Conservation (phyloP, 2,888 invertebrate genomes). For the Maniola hyperantus region DNA sequence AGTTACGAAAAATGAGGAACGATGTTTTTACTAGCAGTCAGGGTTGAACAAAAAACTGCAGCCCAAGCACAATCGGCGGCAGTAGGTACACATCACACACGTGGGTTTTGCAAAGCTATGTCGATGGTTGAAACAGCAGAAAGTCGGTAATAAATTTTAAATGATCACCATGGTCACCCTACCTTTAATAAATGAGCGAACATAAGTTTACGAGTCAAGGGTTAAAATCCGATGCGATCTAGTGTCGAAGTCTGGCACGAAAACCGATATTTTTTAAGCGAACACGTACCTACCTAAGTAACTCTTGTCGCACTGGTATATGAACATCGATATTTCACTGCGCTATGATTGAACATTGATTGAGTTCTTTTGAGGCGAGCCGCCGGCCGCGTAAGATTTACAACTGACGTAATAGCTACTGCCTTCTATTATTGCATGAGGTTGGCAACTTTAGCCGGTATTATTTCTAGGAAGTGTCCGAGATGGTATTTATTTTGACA, state of each 20-base stretch:
- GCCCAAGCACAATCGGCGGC: too few species aligned
- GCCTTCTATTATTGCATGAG: conserved; percentile 29
- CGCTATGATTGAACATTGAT: conserved; percentile 76
- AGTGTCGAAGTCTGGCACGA: conserved; percentile 66
- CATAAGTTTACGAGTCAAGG: conserved; percentile 73
- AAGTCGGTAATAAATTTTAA: too few species aligned
- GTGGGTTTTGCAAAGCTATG: too few species aligned
- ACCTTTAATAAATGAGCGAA: conserved; percentile 73
- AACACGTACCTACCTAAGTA: conserved; percentile 15
- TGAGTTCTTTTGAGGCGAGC: conserved; percentile 64
- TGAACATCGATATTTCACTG: conserved; percentile 59
- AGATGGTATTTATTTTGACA: conserved; percentile 20
- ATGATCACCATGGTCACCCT: conserved; percentile 57
- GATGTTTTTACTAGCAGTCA: too few species aligned
- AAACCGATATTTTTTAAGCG: conserved; percentile 57
- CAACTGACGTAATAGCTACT: conserved; percentile 55
- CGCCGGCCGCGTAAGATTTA: conserved; percentile 63
- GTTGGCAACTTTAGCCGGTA: conserved; percentile 21
- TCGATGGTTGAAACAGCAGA: too few species aligned
- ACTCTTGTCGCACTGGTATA: conserved; percentile 30
- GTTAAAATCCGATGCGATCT: conserved; percentile 72
- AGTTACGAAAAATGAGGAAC: too few species aligned
- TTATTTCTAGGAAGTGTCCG: conserved; percentile 23
- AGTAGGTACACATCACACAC: too few species aligned
- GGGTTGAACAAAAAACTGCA: too few species aligned